These are phyloP conservation scores for Merodon equestris DNA, from an alignment of 2,888 invertebrate genomes.

Conservation along the genomic window DNA sequence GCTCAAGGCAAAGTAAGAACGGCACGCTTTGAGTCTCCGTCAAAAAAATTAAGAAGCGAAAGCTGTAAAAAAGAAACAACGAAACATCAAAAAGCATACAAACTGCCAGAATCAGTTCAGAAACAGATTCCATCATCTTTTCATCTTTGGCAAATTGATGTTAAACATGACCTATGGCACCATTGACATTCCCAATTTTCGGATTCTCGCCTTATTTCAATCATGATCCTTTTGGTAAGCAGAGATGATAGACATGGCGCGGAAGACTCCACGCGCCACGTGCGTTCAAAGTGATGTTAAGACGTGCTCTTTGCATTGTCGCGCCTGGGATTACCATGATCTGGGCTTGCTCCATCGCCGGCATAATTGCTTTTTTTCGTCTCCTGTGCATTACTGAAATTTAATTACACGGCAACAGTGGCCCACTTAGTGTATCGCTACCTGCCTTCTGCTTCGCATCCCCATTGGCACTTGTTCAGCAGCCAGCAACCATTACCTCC, in stretches of 20 bases:
- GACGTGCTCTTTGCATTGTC: conserved; percentile 33
- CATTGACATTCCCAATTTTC: conserved; percentile 1
- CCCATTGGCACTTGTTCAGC: conserved; percentile 23
- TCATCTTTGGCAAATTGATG: conserved; percentile 31
- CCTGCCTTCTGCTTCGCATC: conserved; percentile 30
- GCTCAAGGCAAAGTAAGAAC: conserved; percentile 6
- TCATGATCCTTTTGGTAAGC: conserved; percentile 21
- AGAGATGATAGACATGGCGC: not conserved
- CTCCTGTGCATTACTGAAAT: conserved; percentile 25
- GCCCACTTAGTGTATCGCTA: conserved; percentile 25
- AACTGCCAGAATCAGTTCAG: conserved; percentile 41
- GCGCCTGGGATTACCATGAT: not conserved
- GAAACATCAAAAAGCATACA: conserved; percentile 16
- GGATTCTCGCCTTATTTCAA: conserved; percentile 2
- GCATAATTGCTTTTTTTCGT: conserved; percentile 27
- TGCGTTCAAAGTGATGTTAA: conserved; percentile 21
- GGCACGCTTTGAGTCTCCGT: too few relatives aligned
- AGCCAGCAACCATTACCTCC: not conserved
- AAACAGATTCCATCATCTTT: conserved; percentile 32
- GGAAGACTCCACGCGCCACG: not conserved
- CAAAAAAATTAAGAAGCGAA: too few relatives aligned
- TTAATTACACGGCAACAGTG: conserved; percentile 52
- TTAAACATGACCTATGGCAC: conserved; percentile 45
- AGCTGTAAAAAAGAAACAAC: not conserved
- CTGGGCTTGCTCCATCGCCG: conserved; percentile 13